Evolutionary conservation across 1,140 invertebrate genomes (phyloP).

Genomic region (Chrysomallon squamiferum): DNA sequence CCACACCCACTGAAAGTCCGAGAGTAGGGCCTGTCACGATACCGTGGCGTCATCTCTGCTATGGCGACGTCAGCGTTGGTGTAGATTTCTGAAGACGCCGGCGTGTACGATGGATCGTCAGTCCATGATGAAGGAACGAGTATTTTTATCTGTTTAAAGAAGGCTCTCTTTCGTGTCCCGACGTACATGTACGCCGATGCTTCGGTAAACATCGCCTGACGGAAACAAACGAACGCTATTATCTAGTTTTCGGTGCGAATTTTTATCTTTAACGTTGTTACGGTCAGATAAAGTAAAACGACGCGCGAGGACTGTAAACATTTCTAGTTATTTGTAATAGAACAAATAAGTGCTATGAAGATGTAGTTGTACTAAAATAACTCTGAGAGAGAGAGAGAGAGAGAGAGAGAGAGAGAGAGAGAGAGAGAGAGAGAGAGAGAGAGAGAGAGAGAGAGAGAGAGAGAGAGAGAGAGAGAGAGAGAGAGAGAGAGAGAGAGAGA

Average conservation of each 20-base stretch:
- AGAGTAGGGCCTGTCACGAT: slow-evolving; percentile 17
- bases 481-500: slow-evolving; percentile 3
- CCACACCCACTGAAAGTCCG: slow-evolving; percentile 53
- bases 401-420: too few relatives aligned
- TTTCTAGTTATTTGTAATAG: too few relatives aligned
- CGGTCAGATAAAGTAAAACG: not conserved
- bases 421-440: too few relatives aligned
- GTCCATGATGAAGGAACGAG: slow-evolving; percentile 57
- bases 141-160: slow-evolving; percentile 59
- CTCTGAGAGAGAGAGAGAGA: too few relatives aligned
- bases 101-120: not conserved
- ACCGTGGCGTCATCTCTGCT: not conserved
- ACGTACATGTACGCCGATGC: slow-evolving; percentile 44
- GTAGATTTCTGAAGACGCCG: slow-evolving; percentile 25
- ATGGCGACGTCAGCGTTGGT: slow-evolving; percentile 40
- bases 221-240: too few relatives aligned
- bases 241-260: too few relatives aligned
- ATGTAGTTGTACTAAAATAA: too few relatives aligned
- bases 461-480: not conserved
- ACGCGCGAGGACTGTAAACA: not conserved
- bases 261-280: not conserved
- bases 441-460: too few relatives aligned
- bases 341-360: too few relatives aligned
- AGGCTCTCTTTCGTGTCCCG: slow-evolving; percentile 51
- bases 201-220: slow-evolving; percentile 40